Percentiles rank a stretch among this genome's conserved stretches.
phyloP scores from a whole-genome alignment of 2,888 invertebrate species.

The Noctuana brunneofusca region DNA sequence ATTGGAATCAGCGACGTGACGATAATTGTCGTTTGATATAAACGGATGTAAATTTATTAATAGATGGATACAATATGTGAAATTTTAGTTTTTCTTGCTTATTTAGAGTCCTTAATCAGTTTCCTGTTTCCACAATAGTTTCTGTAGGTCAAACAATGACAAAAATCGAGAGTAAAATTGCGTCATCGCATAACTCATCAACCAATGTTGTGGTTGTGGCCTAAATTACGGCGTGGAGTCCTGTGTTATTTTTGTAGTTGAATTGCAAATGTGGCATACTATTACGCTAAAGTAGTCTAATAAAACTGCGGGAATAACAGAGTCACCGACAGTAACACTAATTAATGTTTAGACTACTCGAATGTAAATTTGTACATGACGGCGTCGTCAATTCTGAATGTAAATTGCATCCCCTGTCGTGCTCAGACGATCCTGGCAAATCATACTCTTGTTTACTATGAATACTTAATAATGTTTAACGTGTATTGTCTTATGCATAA shows the following conservation, averaged over 20 bases:
- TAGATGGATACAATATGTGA: not conserved
- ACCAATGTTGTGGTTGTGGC: not conserved
- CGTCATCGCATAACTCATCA: not conserved
- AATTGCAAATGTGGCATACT: slow-evolving; percentile 49
- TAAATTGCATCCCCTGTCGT: slow-evolving; percentile 24
- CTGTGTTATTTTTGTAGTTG: slow-evolving; percentile 30
- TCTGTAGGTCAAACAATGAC: not conserved
- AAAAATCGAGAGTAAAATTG: not conserved
- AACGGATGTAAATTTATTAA: not conserved
- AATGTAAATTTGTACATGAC: slow-evolving; percentile 36
- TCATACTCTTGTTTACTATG: slow-evolving; percentile 20
- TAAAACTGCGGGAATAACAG: slow-evolving; percentile 54
- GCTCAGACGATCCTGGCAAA: slow-evolving; percentile 21
- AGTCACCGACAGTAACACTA: slow-evolving; percentile 47
- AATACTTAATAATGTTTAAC: slow-evolving; percentile 13
- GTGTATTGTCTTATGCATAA: not conserved
- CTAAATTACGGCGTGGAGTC: not conserved
- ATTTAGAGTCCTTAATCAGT: not conserved
- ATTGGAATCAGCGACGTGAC: slow-evolving; percentile 47
- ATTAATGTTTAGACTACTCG: slow-evolving; percentile 40
- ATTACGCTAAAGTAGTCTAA: slow-evolving; percentile 45
- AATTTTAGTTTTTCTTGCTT: not conserved
- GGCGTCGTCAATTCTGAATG: slow-evolving; percentile 34
- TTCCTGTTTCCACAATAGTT: not conserved
- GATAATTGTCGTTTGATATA: slow-evolving; percentile 28